Conservation (phyloP, 2,888 invertebrate genomes). For the Bombylius discolor region DNA sequence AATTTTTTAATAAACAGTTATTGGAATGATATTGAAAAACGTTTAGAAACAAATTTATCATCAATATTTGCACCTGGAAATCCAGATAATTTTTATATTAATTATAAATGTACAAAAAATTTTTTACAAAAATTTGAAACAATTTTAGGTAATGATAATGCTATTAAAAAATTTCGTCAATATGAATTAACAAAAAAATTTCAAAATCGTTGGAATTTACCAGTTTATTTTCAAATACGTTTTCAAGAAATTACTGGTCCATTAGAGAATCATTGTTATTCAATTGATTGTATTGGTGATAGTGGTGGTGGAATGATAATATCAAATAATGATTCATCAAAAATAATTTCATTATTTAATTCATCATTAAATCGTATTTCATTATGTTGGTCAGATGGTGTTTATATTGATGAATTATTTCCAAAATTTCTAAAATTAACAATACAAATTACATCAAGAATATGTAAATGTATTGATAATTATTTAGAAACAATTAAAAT, state of each 20-base stretch:
- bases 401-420: constrained; percentile 64
- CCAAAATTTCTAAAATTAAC: constrained; percentile 83
- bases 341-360: constrained; percentile 21
- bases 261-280: constrained; percentile 12
- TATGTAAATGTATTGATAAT: constrained; percentile 54
- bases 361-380: constrained; percentile 41
- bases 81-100: constrained; percentile 72
- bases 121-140: constrained; percentile 61
- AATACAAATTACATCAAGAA: constrained; percentile 69
- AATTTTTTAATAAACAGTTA: constrained; percentile 74
- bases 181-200: constrained; percentile 65
- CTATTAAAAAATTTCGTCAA: constrained; percentile 44
- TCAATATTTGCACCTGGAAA: constrained; percentile 87
- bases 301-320: too few species aligned
- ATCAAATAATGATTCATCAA: background rate
- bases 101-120: constrained; percentile 64
- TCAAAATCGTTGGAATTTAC: constrained; percentile 79
- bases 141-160: constrained; percentile 43
- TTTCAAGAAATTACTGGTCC: constrained; percentile 78
- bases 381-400: constrained; percentile 63
- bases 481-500: background rate
- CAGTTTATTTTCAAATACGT: constrained; percentile 85
- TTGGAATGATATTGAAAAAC: constrained; percentile 74
- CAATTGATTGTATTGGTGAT: background rate
- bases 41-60: constrained; percentile 64